Conservation (phyloP, 2,797 vertebrate species). For the Calcarius lapponicus region DNA sequence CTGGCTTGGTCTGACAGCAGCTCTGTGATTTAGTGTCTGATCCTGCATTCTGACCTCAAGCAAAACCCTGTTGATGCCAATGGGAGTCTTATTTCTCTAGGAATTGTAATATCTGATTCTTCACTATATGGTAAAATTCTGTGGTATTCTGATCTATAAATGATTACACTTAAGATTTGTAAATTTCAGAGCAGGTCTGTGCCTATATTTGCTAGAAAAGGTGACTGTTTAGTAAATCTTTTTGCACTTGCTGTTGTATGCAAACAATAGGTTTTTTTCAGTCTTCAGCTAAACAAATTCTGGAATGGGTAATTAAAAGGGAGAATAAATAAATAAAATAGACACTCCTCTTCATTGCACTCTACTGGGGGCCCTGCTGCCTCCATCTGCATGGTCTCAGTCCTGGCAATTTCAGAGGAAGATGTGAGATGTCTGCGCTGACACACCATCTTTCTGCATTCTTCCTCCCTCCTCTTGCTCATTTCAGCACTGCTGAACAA, state of each 20-base stretch:
- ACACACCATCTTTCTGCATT: neutral
- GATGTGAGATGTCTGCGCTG: neutral
- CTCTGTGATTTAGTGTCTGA: neutral
- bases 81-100: neutral
- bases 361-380: neutral
- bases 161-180: neutral
- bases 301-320: neutral
- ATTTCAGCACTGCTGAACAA: neutral
- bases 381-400: neutral
- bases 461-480: neutral
- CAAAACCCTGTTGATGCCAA: neutral
- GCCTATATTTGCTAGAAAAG: neutral
- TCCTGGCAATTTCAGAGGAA: neutral
- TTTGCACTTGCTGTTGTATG: neutral
- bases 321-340: neutral
- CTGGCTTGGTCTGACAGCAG: neutral
- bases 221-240: neutral
- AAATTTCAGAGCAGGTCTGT: neutral
- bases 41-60: slow-evolving; percentile 11
- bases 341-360: neutral
- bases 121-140: neutral
- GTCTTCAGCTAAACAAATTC: neutral
- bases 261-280: neutral
- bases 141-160: neutral
- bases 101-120: neutral